phyloP scores from a whole-genome alignment of 1,140 invertebrate genomes.

The Zaprionus taronus region DNA sequence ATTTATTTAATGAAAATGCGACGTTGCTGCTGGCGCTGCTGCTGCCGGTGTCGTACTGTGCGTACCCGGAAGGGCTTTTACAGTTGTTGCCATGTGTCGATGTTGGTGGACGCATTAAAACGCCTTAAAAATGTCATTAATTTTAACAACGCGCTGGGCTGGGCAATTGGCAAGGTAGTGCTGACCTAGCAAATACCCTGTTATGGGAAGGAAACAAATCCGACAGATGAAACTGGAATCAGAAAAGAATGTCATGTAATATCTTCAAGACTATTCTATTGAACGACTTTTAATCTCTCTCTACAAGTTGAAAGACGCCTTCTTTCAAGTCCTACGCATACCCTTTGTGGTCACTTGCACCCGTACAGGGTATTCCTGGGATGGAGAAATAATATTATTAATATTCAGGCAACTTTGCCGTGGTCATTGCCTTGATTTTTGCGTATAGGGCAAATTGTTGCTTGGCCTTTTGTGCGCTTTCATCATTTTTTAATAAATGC shows the following conservation, averaged over 20 bases:
- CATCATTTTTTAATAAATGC: constrained; percentile 81
- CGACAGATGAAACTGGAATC: background rate
- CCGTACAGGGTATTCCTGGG: constrained; percentile 3
- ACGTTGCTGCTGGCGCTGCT: constrained; percentile 5
- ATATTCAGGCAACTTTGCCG: constrained; percentile 37
- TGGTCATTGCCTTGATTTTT: constrained; percentile 62
- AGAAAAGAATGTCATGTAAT: background rate
- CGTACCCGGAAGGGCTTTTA: constrained; percentile 5
- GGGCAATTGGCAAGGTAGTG: background rate
- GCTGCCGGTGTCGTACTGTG: constrained; percentile 13
- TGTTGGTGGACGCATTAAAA: constrained; percentile 52
- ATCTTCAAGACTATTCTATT: no score
- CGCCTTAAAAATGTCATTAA: constrained; percentile 75
- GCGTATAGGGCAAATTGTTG: constrained; percentile 45
- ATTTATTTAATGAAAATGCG: constrained; percentile 67
- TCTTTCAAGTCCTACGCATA: background rate
- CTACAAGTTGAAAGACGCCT: background rate
- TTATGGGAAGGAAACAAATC: background rate
- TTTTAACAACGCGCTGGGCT: constrained; percentile 27
- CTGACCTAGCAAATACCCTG: background rate
- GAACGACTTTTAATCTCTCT: no score
- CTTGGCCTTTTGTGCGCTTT: constrained; percentile 68
- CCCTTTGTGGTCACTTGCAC: background rate
- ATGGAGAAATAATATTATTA: constrained; percentile 69
- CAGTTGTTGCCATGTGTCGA: constrained; percentile 35